Percentiles rank a stretch among this genome's conserved stretches.
These are phyloP conservation scores for Pachliopta kotzebuea DNA, from an alignment of 2,888 invertebrate genomes.

Conservation along the genomic window DNA sequence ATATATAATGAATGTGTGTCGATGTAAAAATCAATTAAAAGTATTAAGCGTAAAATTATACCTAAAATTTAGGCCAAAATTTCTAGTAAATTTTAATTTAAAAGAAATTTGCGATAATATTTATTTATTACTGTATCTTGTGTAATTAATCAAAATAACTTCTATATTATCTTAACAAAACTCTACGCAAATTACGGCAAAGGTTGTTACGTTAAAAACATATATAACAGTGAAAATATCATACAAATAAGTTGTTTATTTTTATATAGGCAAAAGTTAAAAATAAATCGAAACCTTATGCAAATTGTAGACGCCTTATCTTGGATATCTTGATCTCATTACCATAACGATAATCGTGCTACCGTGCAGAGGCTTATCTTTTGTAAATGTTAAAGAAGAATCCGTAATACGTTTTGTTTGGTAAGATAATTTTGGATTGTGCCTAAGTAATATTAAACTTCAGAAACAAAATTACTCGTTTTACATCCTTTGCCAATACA, in stretches of 20 bases:
- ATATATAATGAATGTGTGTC: no score
- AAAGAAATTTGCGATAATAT: no score
- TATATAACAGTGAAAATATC: background rate
- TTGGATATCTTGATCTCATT: slow-evolving; percentile 38
- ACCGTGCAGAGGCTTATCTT: slow-evolving; percentile 67
- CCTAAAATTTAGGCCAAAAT: no score
- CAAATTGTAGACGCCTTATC: slow-evolving; percentile 23
- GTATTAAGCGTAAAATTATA: no score
- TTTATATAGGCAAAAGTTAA: slow-evolving; percentile 1
- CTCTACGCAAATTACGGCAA: background rate
- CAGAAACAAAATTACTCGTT: slow-evolving; percentile 34
- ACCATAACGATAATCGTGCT: slow-evolving; percentile 47
- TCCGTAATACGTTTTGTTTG: slow-evolving; percentile 68
- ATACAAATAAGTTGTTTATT: background rate
- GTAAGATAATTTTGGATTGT: slow-evolving; percentile 62
- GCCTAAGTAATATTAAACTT: slow-evolving; percentile 50
- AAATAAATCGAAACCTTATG: slow-evolving; percentile 17
- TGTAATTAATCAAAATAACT: background rate
- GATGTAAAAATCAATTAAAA: no score
- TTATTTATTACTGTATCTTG: no score
- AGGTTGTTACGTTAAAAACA: background rate
- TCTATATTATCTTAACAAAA: background rate
- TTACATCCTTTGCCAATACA: slow-evolving; percentile 25
- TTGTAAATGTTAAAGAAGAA: slow-evolving; percentile 68
- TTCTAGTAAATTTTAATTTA: no score